phyloP scores from a whole-genome alignment of 2,113 vertebrate species.

The Pomatorhinus ruficollis region DNA sequence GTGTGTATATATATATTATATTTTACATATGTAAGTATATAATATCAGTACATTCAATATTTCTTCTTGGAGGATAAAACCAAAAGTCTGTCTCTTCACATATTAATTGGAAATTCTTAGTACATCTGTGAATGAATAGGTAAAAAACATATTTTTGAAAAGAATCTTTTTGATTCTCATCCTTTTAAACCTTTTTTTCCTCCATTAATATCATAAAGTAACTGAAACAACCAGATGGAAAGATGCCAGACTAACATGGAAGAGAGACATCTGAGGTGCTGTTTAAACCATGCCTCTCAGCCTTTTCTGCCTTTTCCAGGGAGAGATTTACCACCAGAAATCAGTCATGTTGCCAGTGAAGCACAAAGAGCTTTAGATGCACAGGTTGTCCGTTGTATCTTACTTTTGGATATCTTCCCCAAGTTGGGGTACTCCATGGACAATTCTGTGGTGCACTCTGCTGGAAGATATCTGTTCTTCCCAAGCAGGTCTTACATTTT shows the following conservation, averaged over 20 bases:
- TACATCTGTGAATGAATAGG: background rate
- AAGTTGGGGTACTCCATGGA: background rate
- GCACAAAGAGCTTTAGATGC: background rate
- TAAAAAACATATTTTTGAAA: background rate
- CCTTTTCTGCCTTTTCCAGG: background rate
- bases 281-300: background rate
- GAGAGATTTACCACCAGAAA: background rate
- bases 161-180: background rate
- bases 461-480: background rate
- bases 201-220: background rate
- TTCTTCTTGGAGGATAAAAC: background rate
- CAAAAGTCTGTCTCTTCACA: background rate
- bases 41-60: background rate
- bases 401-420: background rate
- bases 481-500: background rate
- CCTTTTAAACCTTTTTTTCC: background rate
- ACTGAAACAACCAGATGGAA: background rate
- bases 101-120: background rate
- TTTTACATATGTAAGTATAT: no score
- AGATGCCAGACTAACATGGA: background rate
- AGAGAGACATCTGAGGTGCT: background rate
- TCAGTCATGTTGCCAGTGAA: background rate
- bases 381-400: fast-evolving
- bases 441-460: background rate
- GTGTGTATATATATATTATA: fast-evolving